Evolutionary conservation across 2,888 invertebrate genomes (phyloP).

Genomic region (Chloromyia formosa): DNA sequence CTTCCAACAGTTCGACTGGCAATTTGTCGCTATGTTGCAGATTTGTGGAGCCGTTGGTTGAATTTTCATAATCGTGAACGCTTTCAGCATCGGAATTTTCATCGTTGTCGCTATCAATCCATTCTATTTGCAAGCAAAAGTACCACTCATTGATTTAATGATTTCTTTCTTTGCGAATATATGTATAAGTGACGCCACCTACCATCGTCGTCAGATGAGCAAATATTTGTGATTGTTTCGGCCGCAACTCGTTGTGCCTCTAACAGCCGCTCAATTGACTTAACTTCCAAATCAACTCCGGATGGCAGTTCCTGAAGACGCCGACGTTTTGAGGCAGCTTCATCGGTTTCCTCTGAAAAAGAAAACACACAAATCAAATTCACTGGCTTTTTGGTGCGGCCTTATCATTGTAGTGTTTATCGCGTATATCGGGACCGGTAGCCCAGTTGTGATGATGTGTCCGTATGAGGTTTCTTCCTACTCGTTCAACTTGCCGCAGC

Average conservation of each 20-base stretch:
- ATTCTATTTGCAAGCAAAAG: slow-evolving; percentile 51
- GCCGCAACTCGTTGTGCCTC: slow-evolving; percentile 74
- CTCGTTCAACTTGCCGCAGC: too few species aligned
- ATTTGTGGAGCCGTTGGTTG: slow-evolving; percentile 31
- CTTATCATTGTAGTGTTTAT: too few species aligned
- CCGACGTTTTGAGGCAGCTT: slow-evolving; percentile 55
- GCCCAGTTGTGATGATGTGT: too few species aligned
- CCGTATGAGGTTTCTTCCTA: too few species aligned
- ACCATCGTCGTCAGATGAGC: slow-evolving; percentile 70
- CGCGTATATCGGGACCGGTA: too few species aligned
- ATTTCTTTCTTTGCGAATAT: background rate
- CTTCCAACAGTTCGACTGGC: slow-evolving; percentile 70
- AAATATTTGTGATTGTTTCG: slow-evolving; percentile 77
- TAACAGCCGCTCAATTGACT: slow-evolving; percentile 67
- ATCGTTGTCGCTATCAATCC: slow-evolving; percentile 64
- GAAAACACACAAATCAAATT: too few species aligned
- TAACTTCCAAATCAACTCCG: slow-evolving; percentile 65
- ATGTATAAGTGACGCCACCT: slow-evolving; percentile 50
- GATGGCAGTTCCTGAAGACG: slow-evolving; percentile 58
- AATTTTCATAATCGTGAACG: slow-evolving; percentile 59
- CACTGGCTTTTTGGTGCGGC: too few species aligned
- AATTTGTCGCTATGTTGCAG: slow-evolving; percentile 65
- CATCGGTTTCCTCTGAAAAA: slow-evolving; percentile 55
- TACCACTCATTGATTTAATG: background rate
- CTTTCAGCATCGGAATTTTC: slow-evolving; percentile 64